Percentiles rank a stretch among this genome's conserved stretches.
These are phyloP conservation scores for Podarcis siculus DNA, from an alignment of 2,797 vertebrate genomes.

Conservation along the genomic window DNA sequence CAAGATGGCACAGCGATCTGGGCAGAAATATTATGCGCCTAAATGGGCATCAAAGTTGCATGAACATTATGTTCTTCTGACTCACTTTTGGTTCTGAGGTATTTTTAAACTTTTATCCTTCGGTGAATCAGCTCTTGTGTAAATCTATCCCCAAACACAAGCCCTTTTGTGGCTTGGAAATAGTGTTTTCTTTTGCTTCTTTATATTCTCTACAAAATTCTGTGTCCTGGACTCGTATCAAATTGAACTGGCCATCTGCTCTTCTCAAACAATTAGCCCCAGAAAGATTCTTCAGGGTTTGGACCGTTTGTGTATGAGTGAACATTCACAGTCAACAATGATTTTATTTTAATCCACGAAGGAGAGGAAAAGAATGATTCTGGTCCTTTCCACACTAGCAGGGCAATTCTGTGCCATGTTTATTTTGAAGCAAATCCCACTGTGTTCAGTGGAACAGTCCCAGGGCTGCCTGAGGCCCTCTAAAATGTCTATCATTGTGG, in stretches of 20 bases:
- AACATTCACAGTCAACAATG: neutral
- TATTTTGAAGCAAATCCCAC: neutral
- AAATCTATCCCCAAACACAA: neutral
- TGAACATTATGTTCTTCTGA: constrained; percentile 25
- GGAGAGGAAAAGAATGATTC: neutral
- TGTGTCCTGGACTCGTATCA: neutral
- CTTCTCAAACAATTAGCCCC: neutral
- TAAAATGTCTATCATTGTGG: neutral
- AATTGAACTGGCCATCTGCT: accelerated
- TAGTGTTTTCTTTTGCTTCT: constrained; percentile 33
- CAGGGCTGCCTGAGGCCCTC: neutral
- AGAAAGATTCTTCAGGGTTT: neutral
- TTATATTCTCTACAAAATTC: constrained; percentile 17
- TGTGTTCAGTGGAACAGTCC: neutral
- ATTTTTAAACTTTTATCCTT: constrained; percentile 29
- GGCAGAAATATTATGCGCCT: constrained; percentile 9
- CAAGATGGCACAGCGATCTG: constrained; percentile 1
- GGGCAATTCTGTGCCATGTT: too few species aligned
- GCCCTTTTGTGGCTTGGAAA: neutral
- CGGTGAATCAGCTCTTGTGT: neutral
- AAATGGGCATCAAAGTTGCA: constrained; percentile 13
- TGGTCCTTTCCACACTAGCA: neutral
- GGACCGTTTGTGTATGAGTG: neutral
- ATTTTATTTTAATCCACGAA: neutral
- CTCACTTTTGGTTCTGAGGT: constrained; percentile 11